Evolutionary conservation across 2,888 invertebrate species (phyloP).

Genomic region (Chouioia cunea): DNA sequence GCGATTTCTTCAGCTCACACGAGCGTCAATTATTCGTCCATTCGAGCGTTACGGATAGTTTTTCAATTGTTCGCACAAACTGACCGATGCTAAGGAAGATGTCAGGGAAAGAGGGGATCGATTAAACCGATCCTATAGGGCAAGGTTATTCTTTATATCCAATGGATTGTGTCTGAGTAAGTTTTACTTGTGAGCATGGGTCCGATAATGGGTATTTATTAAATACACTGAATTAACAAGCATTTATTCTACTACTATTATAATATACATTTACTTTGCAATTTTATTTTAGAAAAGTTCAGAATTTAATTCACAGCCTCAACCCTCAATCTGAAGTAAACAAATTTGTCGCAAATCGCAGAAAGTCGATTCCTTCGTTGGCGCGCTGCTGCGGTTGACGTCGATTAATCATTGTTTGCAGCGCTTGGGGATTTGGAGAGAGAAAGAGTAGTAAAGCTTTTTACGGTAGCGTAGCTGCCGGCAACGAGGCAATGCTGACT

Average conservation of each 20-base stretch:
- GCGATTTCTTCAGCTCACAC: conserved; percentile 13
- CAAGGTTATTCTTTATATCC: too few species aligned
- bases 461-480: conserved; percentile 59
- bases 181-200: too few species aligned
- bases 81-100: background rate
- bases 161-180: too few species aligned
- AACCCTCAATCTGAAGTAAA: too few species aligned
- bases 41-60: conserved; percentile 34
- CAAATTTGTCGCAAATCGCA: too few species aligned
- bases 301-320: too few species aligned
- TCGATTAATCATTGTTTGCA: conserved; percentile 64
- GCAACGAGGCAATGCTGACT: conserved; percentile 67
- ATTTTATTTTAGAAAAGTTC: too few species aligned
- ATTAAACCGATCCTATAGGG: background rate
- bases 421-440: conserved; percentile 19
- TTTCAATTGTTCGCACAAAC: conserved; percentile 34
- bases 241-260: too few species aligned
- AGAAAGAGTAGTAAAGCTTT: background rate
- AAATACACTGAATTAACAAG: too few species aligned
- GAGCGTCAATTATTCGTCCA: conserved; percentile 33
- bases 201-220: too few species aligned
- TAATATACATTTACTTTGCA: too few species aligned
- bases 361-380: background rate
- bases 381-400: conserved; percentile 63
- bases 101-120: background rate